Conservation (phyloP, 2,797 vertebrate species). For the Heliangelus exortis region DNA sequence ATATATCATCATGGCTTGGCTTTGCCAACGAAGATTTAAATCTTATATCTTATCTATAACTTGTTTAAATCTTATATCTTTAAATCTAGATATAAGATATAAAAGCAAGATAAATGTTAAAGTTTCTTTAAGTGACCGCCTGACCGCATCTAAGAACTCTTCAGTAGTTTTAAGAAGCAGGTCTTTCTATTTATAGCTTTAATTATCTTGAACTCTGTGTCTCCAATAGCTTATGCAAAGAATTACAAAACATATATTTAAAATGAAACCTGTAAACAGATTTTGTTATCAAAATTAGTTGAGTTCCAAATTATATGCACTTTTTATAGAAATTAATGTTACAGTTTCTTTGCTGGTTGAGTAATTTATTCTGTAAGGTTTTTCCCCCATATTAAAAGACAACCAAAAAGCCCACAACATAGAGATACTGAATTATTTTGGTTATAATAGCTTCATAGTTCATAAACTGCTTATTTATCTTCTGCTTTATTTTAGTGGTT, state of each 20-base stretch:
- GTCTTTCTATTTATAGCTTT: constrained; percentile 21
- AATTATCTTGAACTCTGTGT: background rate
- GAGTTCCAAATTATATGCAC: background rate
- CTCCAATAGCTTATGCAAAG: background rate
- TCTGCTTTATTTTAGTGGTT: background rate
- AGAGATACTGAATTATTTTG: background rate
- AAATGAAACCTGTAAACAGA: background rate
- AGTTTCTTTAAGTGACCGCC: no score
- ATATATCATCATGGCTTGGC: no score
- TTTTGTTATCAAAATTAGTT: background rate
- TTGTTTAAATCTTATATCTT: no score
- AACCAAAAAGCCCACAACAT: background rate
- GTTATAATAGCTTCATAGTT: background rate
- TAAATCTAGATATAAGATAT: background rate
- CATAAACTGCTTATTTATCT: background rate
- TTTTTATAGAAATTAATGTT: background rate
- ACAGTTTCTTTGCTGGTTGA: background rate
- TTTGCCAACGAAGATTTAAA: no score
- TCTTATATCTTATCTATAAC: no score
- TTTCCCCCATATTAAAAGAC: background rate
- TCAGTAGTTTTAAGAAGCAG: background rate
- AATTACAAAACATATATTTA: background rate
- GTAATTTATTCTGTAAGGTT: background rate
- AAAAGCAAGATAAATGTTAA: constrained; percentile 28
- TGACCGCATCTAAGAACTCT: background rate